A percentile compares a stretch with the other conserved stretches of the same genome.
phyloP scores from a whole-genome alignment of 2,888 invertebrate species.

The Amphipoea oculea region DNA sequence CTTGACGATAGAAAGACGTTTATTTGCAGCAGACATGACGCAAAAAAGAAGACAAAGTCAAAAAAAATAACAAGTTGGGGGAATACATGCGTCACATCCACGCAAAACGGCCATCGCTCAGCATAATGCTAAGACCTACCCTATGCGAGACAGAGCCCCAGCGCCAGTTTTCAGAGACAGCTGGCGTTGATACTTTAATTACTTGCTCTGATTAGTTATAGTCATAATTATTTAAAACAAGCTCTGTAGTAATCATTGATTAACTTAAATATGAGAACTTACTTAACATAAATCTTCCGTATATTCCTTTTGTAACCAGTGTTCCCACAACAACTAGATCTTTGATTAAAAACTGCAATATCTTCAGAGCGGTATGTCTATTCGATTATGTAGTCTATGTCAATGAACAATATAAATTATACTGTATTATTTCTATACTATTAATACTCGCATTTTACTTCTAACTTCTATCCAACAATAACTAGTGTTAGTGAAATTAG shows the following conservation, averaged over 20 bases:
- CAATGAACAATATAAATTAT: background rate
- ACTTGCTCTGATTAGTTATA: background rate
- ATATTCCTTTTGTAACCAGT: background rate
- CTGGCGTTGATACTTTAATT: background rate
- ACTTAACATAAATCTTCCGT: background rate
- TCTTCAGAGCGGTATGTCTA: conserved; percentile 10
- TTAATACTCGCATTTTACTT: conserved; percentile 20
- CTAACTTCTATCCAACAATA: conserved; percentile 5
- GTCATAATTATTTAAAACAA: background rate
- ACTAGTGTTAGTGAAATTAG: conserved; percentile 3
- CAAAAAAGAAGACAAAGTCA: too few species aligned
- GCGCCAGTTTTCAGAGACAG: too few species aligned
- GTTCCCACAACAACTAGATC: background rate
- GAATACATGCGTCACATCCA: too few species aligned
- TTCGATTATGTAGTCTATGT: conserved; percentile 26
- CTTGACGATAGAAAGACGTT: too few species aligned
- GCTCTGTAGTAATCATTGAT: background rate
- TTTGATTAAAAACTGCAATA: background rate
- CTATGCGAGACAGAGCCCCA: too few species aligned
- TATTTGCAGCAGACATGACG: too few species aligned
- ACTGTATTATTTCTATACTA: background rate
- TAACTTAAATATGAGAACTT: background rate
- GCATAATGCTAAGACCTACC: too few species aligned
- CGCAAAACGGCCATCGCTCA: too few species aligned
- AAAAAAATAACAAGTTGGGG: too few species aligned